Conservation (phyloP, 2,113 vertebrate genomes). For the Muscicapa adusta region DNA sequence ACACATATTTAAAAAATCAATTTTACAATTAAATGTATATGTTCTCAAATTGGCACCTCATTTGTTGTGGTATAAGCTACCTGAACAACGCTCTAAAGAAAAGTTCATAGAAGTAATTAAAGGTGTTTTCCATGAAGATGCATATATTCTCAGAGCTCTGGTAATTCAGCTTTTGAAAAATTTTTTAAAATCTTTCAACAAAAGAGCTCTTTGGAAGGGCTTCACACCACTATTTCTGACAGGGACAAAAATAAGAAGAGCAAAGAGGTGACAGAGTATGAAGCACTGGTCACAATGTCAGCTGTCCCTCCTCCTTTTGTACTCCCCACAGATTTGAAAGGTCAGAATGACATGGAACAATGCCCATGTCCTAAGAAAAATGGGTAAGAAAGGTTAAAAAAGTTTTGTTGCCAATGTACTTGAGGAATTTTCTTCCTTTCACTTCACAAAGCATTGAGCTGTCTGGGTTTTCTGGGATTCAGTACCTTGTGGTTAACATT, state of each 20-base stretch:
- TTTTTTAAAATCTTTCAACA: not conserved
- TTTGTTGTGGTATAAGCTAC: not conserved
- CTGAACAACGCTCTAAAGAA: not conserved
- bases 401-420: not conserved
- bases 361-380: not conserved
- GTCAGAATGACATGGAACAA: not conserved
- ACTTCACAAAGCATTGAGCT: not conserved
- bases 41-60: not conserved
- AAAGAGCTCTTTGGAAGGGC: not conserved
- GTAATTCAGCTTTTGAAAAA: not conserved
- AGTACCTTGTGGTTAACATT: constrained; percentile 14
- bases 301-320: not conserved
- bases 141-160: not conserved
- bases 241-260: not conserved
- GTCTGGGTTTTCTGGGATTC: not conserved
- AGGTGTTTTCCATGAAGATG: not conserved
- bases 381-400: not conserved
- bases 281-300: not conserved
- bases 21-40: not conserved
- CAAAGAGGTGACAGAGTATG: not conserved
- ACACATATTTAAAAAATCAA: accelerated
- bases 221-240: not conserved
- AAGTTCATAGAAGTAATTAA: not conserved
- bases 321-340: not conserved
- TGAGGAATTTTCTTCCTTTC: not conserved